Conservation (phyloP, 1,140 invertebrate species). For the Neelides sp. region DNA sequence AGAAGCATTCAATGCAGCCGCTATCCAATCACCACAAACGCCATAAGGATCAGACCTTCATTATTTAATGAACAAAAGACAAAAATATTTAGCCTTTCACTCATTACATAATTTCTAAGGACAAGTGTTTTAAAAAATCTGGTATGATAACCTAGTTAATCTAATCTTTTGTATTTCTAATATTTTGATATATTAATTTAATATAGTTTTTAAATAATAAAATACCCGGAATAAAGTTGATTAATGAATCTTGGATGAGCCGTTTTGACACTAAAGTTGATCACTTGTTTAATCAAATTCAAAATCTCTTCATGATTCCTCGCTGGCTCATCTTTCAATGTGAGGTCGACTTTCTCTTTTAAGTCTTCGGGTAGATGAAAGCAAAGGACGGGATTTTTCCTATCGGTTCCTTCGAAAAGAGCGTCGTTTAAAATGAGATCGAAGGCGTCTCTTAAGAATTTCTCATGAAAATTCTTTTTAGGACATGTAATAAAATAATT, state of each 20-base stretch:
- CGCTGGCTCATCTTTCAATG: conserved; percentile 44
- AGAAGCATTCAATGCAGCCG: conserved; percentile 71
- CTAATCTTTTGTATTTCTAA: too few species aligned
- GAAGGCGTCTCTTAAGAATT: conserved; percentile 53
- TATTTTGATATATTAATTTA: too few species aligned
- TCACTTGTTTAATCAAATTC: conserved; percentile 49
- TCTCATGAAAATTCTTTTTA: conserved; percentile 48
- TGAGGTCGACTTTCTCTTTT: conserved; percentile 49
- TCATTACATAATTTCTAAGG: not conserved
- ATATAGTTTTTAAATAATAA: too few species aligned
- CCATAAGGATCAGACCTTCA: conserved; percentile 68
- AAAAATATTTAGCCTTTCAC: not conserved
- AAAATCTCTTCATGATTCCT: conserved; percentile 53
- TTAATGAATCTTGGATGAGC: conserved; percentile 77
- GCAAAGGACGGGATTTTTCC: conserved; percentile 52
- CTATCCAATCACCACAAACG: conserved; percentile 68
- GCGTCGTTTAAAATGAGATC: conserved; percentile 58
- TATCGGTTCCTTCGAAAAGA: conserved; percentile 56
- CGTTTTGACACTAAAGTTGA: conserved; percentile 71
- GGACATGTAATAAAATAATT: conserved; percentile 35
- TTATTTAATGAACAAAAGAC: not conserved
- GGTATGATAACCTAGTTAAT: not conserved
- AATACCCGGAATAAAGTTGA: conserved; percentile 57
- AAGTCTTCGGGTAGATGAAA: conserved; percentile 58
- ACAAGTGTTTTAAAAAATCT: not conserved